These are phyloP conservation scores for Antheraea yamamai DNA, from an alignment of 2,888 invertebrate genomes.

Conservation along the genomic window DNA sequence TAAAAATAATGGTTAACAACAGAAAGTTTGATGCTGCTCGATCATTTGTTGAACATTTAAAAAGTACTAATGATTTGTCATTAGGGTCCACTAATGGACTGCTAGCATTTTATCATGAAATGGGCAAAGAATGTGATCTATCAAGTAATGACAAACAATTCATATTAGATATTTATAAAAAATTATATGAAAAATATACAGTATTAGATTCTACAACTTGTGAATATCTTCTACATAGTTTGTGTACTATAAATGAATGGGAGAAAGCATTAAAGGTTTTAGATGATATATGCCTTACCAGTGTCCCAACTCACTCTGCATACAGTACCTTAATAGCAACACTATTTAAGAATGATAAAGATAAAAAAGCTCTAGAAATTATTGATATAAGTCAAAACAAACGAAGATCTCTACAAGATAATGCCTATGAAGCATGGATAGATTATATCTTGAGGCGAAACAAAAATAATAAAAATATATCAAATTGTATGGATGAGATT, in stretches of 20 bases:
- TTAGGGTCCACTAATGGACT: constrained; percentile 82
- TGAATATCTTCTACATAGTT: constrained; percentile 82
- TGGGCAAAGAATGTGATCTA: constrained; percentile 50
- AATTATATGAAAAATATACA: constrained; percentile 77
- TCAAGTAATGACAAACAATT: constrained; percentile 73
- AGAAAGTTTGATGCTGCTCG: constrained; percentile 76
- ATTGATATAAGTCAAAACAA: constrained; percentile 79
- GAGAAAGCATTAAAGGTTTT: constrained; percentile 82
- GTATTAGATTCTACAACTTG: constrained; percentile 83
- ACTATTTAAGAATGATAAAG: constrained; percentile 82
- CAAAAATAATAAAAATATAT: constrained; percentile 55
- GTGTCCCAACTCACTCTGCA: constrained; percentile 67
- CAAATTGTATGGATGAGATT: constrained; percentile 79
- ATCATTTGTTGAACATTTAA: constrained; percentile 82
- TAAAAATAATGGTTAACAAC: constrained; percentile 73
- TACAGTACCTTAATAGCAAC: constrained; percentile 81
- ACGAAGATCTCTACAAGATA: constrained; percentile 65
- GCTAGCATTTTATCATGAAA: constrained; percentile 77
- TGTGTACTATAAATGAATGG: constrained; percentile 86
- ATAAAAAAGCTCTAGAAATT: constrained; percentile 82
- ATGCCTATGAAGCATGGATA: constrained; percentile 80
- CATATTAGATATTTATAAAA: constrained; percentile 77
- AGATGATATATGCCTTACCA: constrained; percentile 79
- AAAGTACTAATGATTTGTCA: constrained; percentile 72
- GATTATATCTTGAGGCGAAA: constrained; percentile 67